These are phyloP conservation scores for Lycopodina hypogea DNA, from an alignment of 37 sponge, comb jelly and placozoan genomes.

Conservation along the genomic window DNA sequence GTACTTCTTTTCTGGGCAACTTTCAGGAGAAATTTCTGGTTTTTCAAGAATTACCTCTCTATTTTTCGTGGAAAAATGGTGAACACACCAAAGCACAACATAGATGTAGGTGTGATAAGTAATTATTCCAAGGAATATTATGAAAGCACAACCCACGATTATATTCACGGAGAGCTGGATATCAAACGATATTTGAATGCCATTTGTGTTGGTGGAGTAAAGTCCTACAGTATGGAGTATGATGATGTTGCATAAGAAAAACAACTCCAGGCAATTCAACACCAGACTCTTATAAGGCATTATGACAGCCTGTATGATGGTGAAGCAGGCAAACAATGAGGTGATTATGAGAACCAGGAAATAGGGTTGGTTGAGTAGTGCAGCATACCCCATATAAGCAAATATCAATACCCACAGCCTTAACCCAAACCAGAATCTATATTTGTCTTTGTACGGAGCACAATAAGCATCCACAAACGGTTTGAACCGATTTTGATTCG, in stretches of 20 bases:
- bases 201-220: not conserved
- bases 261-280: slow-evolving; percentile 10
- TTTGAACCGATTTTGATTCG: slow-evolving; percentile 8
- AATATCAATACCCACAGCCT: slow-evolving; percentile 11
- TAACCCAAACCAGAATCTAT: slow-evolving; percentile 33
- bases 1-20: not conserved
- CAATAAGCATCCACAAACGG: slow-evolving; percentile 41
- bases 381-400: slow-evolving; percentile 1
- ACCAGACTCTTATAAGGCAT: slow-evolving; percentile 10
- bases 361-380: not conserved
- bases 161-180: not conserved
- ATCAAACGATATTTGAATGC: not conserved
- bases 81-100: no score
- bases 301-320: slow-evolving; percentile 4
- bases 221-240: not conserved
- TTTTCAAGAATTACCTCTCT: no score
- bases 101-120: slow-evolving; percentile 4
- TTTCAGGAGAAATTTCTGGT: no score
- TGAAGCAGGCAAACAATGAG: not conserved
- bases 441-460: slow-evolving; percentile 50
- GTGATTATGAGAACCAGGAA: not conserved
- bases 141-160: not conserved
- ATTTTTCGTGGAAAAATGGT: no score
- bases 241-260: slow-evolving; percentile 2
- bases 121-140: slow-evolving; percentile 4